phyloP scores from a whole-genome alignment of 2,797 vertebrate genomes.

The Aphelocoma californica region DNA sequence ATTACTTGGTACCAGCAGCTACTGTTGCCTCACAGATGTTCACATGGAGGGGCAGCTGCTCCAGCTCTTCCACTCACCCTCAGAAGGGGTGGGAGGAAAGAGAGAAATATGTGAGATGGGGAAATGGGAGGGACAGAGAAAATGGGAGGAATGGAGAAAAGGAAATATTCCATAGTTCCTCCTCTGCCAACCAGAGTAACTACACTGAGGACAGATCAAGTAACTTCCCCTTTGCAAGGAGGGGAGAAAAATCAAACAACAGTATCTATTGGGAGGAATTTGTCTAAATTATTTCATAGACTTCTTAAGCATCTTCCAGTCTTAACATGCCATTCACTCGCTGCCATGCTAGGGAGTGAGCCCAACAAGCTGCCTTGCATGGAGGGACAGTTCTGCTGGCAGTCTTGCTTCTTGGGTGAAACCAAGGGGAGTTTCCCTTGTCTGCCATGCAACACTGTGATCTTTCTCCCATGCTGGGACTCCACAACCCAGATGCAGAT shows the following conservation, averaged over 20 bases:
- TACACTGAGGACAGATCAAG: background rate
- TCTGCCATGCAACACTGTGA: background rate
- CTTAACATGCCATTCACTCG: background rate
- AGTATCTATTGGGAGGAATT: background rate
- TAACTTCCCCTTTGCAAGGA: background rate
- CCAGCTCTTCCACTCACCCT: background rate
- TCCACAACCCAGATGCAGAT: background rate
- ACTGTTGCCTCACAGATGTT: background rate
- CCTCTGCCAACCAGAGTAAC: background rate
- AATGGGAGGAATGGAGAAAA: background rate
- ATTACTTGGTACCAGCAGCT: background rate
- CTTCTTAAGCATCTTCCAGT: background rate
- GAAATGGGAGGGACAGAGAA: background rate
- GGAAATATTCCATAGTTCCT: background rate
- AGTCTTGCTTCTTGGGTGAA: background rate
- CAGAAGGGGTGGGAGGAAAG: background rate
- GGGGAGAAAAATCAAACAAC: background rate
- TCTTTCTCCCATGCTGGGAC: background rate
- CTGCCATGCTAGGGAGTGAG: background rate
- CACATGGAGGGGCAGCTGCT: background rate
- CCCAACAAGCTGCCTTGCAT: background rate
- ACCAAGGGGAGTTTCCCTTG: background rate
- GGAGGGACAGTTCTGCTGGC: background rate
- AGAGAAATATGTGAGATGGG: background rate
- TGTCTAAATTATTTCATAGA: background rate